A percentile compares a stretch with the other conserved stretches of the same genome.
Evolutionary conservation across 1,140 invertebrate species (phyloP).

Genomic region (Telenomus remus): DNA sequence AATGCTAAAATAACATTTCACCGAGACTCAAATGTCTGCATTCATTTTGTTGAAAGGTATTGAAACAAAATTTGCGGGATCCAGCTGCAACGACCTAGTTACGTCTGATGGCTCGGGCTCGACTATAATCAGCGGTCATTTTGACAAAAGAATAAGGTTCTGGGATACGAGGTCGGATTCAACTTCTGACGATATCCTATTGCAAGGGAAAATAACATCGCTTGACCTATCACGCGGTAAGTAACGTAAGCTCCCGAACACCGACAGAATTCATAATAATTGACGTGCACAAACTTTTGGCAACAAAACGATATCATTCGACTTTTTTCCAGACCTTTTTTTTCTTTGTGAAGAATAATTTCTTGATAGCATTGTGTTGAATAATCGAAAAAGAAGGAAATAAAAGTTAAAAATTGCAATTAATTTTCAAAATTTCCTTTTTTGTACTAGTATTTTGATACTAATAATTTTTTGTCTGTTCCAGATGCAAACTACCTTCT

Average conservation of each 20-base stretch:
- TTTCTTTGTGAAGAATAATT: too few relatives aligned
- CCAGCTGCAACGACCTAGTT: slow-evolving; percentile 96
- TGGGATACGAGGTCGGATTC: slow-evolving; percentile 94
- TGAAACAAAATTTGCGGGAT: slow-evolving; percentile 97
- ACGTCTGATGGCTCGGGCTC: slow-evolving; percentile 91
- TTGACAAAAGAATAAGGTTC: slow-evolving; percentile 96
- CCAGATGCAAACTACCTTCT: slow-evolving; percentile 92
- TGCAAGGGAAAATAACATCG: slow-evolving; percentile 96
- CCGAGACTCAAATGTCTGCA: neutral
- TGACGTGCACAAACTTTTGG: slow-evolving; percentile 6
- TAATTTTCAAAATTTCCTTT: too few relatives aligned
- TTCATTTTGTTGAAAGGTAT: slow-evolving; percentile 80
- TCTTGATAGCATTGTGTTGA: too few relatives aligned
- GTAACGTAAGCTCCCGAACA: slow-evolving; percentile 43
- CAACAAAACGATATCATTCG: slow-evolving; percentile 14
- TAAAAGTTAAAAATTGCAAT: too few relatives aligned
- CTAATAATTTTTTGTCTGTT: slow-evolving; percentile 66
- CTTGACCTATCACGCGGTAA: slow-evolving; percentile 93
- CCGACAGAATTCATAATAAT: slow-evolving; percentile 23
- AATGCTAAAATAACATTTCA: neutral
- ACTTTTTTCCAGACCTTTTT: neutral
- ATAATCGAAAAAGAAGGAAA: too few relatives aligned
- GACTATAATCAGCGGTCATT: slow-evolving; percentile 97
- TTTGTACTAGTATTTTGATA: too few relatives aligned
- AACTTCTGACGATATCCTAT: slow-evolving; percentile 87